Evolutionary conservation across 1,140 invertebrate species (phyloP).

Genomic region (Lordiphosa collinella): DNA sequence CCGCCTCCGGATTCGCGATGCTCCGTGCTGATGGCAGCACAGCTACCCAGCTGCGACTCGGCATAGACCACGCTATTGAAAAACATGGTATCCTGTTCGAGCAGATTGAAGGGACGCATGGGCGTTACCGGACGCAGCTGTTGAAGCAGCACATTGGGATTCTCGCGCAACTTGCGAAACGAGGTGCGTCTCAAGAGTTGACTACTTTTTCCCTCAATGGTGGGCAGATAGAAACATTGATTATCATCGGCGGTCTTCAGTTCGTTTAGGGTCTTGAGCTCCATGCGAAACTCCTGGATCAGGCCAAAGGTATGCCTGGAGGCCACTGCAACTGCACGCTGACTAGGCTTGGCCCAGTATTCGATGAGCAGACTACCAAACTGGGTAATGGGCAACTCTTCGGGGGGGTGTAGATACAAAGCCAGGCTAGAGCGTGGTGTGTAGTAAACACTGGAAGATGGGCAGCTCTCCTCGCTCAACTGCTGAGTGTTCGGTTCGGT

Average conservation of each 20-base stretch:
- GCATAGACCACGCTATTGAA: slow-evolving; percentile 41
- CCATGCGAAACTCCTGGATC: slow-evolving; percentile 56
- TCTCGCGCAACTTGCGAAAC: slow-evolving; percentile 51
- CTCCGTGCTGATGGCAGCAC: not conserved
- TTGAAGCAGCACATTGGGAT: slow-evolving; percentile 46
- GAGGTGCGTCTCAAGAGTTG: slow-evolving; percentile 39
- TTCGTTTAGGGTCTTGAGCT: slow-evolving; percentile 50
- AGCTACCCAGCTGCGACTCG: not conserved
- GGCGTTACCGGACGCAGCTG: slow-evolving; percentile 35
- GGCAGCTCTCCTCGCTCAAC: not conserved
- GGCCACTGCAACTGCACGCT: not conserved
- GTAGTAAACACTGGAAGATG: slow-evolving; percentile 16
- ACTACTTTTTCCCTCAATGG: not conserved
- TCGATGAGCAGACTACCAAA: slow-evolving; percentile 1
- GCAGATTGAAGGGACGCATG: slow-evolving; percentile 35
- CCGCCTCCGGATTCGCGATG: slow-evolving; percentile 18
- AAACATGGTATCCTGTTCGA: slow-evolving; percentile 68
- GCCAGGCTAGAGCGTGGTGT: slow-evolving; percentile 39
- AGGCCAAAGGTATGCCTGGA: slow-evolving; percentile 14
- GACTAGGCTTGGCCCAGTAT: not conserved
- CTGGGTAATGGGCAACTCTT: slow-evolving; percentile 9
- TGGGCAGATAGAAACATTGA: slow-evolving; percentile 54
- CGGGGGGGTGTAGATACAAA: not conserved
- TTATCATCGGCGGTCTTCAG: slow-evolving; percentile 48
- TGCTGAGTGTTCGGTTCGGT: not conserved